Base-by-base conservation (phyloP, 2,113 vertebrate genomes). In the Vulpes lagopus region DNA sequence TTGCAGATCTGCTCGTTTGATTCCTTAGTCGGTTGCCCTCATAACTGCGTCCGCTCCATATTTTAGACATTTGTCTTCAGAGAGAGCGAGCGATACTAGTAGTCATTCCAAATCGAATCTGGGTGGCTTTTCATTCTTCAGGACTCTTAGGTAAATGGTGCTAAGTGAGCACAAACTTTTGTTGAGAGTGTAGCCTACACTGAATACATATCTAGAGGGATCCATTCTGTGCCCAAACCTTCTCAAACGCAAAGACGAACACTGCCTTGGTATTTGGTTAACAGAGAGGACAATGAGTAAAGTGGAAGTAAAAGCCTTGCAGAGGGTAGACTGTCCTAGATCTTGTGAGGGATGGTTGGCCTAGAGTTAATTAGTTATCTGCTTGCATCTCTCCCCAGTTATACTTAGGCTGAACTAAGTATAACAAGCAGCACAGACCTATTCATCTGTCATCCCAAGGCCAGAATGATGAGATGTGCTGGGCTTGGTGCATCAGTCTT, bases 371-470 rank as follows among this genome's bases (percentile, higher is more conserved):
- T 97, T 74, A 91, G 88, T 97, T 80, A 71, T 91, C 15, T 86
- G 30, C 82, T 91, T 67, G 59, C 81, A 15, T 35, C 3, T 73
- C 59, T 78, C 6, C 22, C 0, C 2, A 49, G 82, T 80, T 87
- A 27, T 1, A 23, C 49, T 69, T 19, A n/a, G 81, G 35, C 65
- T 76, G 62, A 91, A 23, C 14, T 30, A 43, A 43, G 43, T 43
- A 43, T 89, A 97, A 95, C 57, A 91, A 94, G 57, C 20, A 90
- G 82, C 59, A 80, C 27, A 35, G 5, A 35, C 14, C 35, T 60
- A 60, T 53, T 81, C 92, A 78, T 95, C 96, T 91, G 8, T 94
- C 86, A 92, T 43, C 67, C 11, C 83, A 95, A 97, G 93, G 89
- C 89, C 62, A 73, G 65, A 76, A 49, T 51, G 82, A 94, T 49